Evolutionary conservation across 2,113 vertebrate species (phyloP), one percentile per base, ranked within the genome.

Genomic region (Colinus virginianus): DNA sequence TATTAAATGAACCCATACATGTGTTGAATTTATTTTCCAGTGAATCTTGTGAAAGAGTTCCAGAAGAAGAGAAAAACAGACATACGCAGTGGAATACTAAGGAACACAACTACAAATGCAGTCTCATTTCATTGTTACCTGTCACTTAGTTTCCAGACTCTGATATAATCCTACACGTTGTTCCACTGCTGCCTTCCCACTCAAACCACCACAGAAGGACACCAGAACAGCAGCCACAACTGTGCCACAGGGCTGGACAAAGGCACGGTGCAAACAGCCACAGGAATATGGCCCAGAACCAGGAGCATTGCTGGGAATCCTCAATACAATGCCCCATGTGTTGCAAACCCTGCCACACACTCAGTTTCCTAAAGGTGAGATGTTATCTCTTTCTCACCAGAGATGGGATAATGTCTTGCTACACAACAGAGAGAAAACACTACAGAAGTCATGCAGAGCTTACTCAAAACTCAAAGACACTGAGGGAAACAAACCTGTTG

Each of bases 401-500:
- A 70, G 75, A 43, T 13, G 8, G 4, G 80, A 30, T 25, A 34
- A 67, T 5, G 15, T 25, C 25, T 70, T 42, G 9, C 12, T 67
- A 46, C 42, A 19, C 49, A 83, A 18, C 0, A 2, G 25, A 84
- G 14, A 74, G 48, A n/a, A 70, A 36, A 48, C 59, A 12, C 4
- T 8, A 0, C 2, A 3, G 22, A 46, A 46, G 19, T 21, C 2
- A 11, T 6, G 19, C 25, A 25, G 22, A 82, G 63, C 45, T 72
- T 23, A 58, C 42, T 71, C 32, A 34, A 46, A 90, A 34, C 25
- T 43, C 62, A 34, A 8, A 72, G 15, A 55, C 25, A 25, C 1
- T 2, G 22, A 87, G 0, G 25, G 21, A 51, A 49, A 77, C 96
- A 61, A 83, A 99, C 99, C 99, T 99, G 97, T 99, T 99, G 95